Evolutionary conservation across 2,797 vertebrate species (phyloP).

Genomic region (Scolopax rusticola): DNA sequence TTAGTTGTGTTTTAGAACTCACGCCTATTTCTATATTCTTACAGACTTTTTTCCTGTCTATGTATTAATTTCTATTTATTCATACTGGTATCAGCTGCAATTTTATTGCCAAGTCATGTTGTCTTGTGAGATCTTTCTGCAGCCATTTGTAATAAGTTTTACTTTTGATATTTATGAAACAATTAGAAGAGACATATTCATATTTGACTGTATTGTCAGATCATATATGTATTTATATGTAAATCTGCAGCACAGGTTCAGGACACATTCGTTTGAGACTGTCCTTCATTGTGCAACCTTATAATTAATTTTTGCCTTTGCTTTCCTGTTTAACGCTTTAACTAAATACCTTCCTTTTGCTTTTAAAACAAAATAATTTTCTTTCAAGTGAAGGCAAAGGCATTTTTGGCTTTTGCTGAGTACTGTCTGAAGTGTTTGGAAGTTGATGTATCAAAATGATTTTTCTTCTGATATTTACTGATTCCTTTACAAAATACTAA

Average conservation of each 20-base stretch:
- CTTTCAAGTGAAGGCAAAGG: neutral
- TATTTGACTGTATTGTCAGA: neutral
- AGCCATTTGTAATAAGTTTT: neutral
- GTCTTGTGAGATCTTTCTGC: neutral
- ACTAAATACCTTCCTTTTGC: neutral
- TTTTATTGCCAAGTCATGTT: neutral
- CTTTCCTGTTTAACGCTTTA: neutral
- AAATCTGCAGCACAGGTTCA: neutral
- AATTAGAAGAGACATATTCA: neutral
- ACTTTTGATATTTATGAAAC: neutral
- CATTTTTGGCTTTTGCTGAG: neutral
- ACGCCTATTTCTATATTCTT: neutral
- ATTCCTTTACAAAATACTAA: neutral
- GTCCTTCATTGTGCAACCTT: neutral
- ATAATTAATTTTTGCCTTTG: neutral
- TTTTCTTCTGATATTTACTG: neutral
- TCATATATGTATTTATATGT: neutral
- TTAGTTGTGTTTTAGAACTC: neutral
- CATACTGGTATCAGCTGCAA: neutral
- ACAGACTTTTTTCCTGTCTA: neutral
- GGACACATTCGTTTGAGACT: neutral
- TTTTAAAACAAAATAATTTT: neutral
- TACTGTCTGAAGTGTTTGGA: neutral
- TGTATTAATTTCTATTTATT: neutral
- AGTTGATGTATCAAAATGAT: fast-evolving